A percentile compares a stretch with the other conserved stretches of the same genome.
phyloP scores from a whole-genome alignment of 2,113 vertebrate genomes.

The Perccottus glenii region DNA sequence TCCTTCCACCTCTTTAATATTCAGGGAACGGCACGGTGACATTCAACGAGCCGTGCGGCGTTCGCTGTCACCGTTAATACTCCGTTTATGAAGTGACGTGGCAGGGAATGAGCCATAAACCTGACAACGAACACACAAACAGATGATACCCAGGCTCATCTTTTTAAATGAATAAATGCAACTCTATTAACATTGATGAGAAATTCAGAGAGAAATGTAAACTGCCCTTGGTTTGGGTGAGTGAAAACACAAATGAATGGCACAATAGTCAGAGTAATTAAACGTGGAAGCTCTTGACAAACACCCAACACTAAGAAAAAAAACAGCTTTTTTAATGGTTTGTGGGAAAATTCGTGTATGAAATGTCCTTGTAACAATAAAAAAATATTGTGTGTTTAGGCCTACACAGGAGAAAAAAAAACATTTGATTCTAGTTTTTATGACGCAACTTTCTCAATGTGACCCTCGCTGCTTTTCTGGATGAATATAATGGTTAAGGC shows the following conservation, averaged over 20 bases:
- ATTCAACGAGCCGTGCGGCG: constrained; percentile 18
- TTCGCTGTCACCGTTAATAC: constrained; percentile 23
- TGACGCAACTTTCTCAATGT: no score
- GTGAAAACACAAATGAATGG: neutral
- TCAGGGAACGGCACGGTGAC: constrained; percentile 12
- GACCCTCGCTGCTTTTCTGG: no score
- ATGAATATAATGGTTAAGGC: no score
- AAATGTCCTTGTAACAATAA: no score
- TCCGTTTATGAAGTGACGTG: constrained; percentile 17
- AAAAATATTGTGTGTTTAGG: no score
- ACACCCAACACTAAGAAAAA: no score
- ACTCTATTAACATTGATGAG: neutral
- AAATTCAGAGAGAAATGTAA: neutral
- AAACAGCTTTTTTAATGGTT: no score
- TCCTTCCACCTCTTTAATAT: constrained; percentile 25
- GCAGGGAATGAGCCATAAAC: constrained; percentile 22
- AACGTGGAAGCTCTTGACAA: neutral
- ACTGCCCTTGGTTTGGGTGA: neutral
- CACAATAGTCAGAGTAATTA: no score
- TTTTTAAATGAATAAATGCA: neutral
- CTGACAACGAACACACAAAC: neutral
- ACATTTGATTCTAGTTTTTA: no score
- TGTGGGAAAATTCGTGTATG: no score
- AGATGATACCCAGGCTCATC: neutral
- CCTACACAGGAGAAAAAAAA: no score